Evolutionary conservation across 2,113 vertebrate genomes (phyloP), one percentile per base, ranked within the genome.

Genomic region (Bujurquina vittata): DNA sequence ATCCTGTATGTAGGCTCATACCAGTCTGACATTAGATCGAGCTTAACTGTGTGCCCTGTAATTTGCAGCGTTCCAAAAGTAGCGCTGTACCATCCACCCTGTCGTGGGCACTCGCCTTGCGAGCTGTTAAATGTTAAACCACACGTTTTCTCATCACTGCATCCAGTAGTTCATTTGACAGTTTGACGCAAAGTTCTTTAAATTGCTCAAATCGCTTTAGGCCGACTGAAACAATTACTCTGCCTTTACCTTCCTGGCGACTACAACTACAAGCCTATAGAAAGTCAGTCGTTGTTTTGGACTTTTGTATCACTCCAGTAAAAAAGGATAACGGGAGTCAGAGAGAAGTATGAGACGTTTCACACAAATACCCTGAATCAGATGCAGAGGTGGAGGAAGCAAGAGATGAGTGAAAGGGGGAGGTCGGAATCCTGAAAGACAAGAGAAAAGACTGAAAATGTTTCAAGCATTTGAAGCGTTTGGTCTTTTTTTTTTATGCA

Each of bases 341-440:
- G 56, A 77, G 10, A 29, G 1, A 22, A 18, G 58, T 4, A 10
- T 29, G 43, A 60, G 10, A 69, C 4, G 75, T 73, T 86, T 17
- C 37, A 55, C 60, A 37, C 62, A 80, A 82, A 81, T 72, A 69
- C 72, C n/a, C 52, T 75, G 67, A 86, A 83, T 90, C 62, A 81
- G 80, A 85, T 3, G 11, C 12, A 18, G 37, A 1, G 5, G 2
- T 33, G 23, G 33, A 1, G 60, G 31, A 79, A 75, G 22, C 23
- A 29, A 57, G 69, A 63, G 10, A 77, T 29, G 35, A 59, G 69
- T 54, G 20, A 74, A 87, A 23, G 18, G 10, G 58, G 54, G 52
- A 29, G 46, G 22, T 65, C 20, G 8, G 20, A 77, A 75, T 77
- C 37, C 77, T 56, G 18, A 61, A 43, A 61, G 20, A 60, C 59